phyloP scores from a whole-genome alignment of 2,113 vertebrate genomes.

The Sceloporus tristichus region DNA sequence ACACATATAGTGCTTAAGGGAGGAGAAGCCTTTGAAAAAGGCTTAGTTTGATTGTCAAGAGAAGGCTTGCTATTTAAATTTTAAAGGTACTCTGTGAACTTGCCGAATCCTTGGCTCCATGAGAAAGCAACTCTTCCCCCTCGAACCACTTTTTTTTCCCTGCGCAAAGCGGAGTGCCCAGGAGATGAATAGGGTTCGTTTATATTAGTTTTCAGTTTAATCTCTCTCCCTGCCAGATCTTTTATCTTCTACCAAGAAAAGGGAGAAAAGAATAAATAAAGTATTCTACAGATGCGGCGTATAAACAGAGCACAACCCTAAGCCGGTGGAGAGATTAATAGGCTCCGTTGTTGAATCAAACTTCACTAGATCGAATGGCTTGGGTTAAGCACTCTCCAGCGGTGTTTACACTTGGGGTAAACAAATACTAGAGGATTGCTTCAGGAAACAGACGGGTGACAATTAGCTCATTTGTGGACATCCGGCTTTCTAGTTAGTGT shows the following conservation, averaged over 20 bases:
- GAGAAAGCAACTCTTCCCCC: slow-evolving; percentile 60
- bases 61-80: slow-evolving; percentile 67
- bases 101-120: slow-evolving; percentile 43
- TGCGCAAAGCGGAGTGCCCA: slow-evolving; percentile 60
- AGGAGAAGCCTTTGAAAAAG: slow-evolving; percentile 43
- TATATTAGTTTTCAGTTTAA: slow-evolving; percentile 80
- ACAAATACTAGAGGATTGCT: slow-evolving; percentile 38
- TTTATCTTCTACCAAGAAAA: slow-evolving; percentile 75
- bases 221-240: slow-evolving; percentile 79
- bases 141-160: slow-evolving; percentile 46
- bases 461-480: slow-evolving; percentile 26
- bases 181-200: slow-evolving; percentile 77
- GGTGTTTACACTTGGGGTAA: slow-evolving; percentile 63
- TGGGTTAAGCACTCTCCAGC: slow-evolving; percentile 64
- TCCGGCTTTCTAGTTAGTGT: slow-evolving; percentile 15
- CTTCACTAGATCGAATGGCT: slow-evolving; percentile 61
- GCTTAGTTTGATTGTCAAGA: slow-evolving; percentile 61
- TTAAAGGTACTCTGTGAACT: slow-evolving; percentile 65
- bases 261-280: slow-evolving; percentile 72
- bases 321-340: slow-evolving; percentile 72
- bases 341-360: slow-evolving; percentile 67
- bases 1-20: slow-evolving; percentile 20
- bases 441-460: slow-evolving; percentile 47
- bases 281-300: slow-evolving; percentile 67
- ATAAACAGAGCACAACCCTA: slow-evolving; percentile 65